These are phyloP conservation scores for Clarias pachynema DNA, from an alignment of 2,797 vertebrate genomes.

Conservation along the genomic window DNA sequence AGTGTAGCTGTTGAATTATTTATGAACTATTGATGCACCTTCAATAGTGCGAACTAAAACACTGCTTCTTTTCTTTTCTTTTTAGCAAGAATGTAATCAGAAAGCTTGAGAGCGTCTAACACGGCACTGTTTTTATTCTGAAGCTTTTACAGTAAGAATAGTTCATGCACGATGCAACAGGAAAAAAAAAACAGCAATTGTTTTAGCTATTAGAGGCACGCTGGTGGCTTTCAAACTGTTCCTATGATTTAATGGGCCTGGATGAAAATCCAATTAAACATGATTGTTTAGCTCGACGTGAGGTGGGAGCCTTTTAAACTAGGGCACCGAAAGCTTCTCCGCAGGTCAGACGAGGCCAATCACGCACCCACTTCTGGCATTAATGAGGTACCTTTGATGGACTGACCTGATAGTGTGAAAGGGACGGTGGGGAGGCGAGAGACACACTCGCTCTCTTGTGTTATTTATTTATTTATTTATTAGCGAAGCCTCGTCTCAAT, in stretches of 20 bases:
- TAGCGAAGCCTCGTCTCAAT: constrained; percentile 8
- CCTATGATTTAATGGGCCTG: constrained; percentile 67
- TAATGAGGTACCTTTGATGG: constrained; percentile 63
- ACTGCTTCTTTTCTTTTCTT: background rate
- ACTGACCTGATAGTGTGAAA: constrained; percentile 50
- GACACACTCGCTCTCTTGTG: background rate
- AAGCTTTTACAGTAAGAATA: background rate
- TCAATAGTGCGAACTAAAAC: background rate
- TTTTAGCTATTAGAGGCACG: constrained; percentile 67
- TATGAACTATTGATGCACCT: constrained; percentile 13
- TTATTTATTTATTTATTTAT: background rate
- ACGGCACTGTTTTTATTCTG: constrained; percentile 12
- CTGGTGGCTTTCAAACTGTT: constrained; percentile 61
- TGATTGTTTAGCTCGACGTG: constrained; percentile 65
- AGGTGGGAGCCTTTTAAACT: constrained; percentile 47
- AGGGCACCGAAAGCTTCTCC: constrained; percentile 58
- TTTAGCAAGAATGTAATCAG: background rate
- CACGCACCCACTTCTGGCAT: constrained; percentile 45
- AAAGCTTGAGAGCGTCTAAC: background rate
- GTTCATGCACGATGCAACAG: background rate
- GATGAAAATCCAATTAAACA: constrained; percentile 71
- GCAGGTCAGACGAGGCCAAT: constrained; percentile 43
- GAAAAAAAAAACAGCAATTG: constrained; percentile 51
- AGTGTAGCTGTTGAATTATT: constrained; percentile 18
- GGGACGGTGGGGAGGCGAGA: background rate